Evolutionary conservation across 2,797 vertebrate genomes (phyloP).

Genomic region (Calcarius lapponicus): DNA sequence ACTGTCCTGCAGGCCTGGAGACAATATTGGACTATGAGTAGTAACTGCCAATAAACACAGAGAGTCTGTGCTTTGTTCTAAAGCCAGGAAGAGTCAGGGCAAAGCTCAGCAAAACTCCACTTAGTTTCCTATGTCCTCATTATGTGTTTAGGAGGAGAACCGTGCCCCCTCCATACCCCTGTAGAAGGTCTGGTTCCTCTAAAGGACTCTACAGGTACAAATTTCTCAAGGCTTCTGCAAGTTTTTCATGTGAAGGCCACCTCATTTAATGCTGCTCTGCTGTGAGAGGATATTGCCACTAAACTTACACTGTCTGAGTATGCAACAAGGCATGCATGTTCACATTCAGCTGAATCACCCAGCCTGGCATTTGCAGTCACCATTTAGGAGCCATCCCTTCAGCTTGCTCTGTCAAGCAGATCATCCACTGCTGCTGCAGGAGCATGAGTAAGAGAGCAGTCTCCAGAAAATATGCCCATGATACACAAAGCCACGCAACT

Average conservation of each 20-base stretch:
- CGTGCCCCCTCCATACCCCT: fast-evolving
- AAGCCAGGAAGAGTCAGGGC: neutral
- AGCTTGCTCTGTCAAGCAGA: neutral
- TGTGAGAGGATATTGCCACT: neutral
- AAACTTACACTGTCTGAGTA: neutral
- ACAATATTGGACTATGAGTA: neutral
- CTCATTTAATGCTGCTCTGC: neutral
- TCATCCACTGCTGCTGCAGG: neutral
- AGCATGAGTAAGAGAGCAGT: neutral
- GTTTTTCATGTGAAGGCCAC: neutral
- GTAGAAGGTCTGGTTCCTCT: neutral
- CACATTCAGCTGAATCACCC: neutral
- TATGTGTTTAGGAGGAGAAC: neutral
- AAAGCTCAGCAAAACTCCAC: neutral
- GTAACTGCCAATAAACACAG: fast-evolving
- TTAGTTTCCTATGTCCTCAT: neutral
- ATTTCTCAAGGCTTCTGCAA: neutral
- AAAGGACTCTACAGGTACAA: neutral
- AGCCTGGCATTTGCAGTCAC: neutral
- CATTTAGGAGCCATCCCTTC: neutral
- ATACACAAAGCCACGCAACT: neutral
- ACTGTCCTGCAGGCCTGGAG: neutral
- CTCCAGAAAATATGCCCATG: neutral
- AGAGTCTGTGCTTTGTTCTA: neutral
- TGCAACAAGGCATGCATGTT: neutral